Conservation (phyloP, 2,797 vertebrate genomes). For the Babyrousa celebensis region DNA sequence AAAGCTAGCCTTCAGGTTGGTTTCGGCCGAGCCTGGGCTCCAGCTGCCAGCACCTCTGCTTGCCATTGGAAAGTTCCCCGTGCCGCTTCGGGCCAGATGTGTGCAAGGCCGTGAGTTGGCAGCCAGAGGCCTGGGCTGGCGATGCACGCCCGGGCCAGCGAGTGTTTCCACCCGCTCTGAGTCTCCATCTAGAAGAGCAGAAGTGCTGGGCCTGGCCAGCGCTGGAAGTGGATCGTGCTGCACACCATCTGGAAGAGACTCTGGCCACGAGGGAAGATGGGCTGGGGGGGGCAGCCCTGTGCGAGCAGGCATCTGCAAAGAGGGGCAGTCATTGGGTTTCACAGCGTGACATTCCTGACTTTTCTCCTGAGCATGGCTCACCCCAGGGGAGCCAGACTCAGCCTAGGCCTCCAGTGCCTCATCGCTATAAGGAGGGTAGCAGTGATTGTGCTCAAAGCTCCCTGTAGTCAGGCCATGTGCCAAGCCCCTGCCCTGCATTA, state of each 20-base stretch:
- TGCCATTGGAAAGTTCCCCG: conserved; percentile 25
- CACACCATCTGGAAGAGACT: not conserved
- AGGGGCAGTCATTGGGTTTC: not conserved
- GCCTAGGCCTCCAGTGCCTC: not conserved
- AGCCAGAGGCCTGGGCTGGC: conserved; percentile 44
- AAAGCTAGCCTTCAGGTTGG: conserved; percentile 85
- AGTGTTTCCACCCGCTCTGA: not conserved
- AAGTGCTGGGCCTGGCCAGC: not conserved
- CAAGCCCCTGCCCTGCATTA: not conserved
- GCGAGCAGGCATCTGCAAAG: too few relatives aligned
- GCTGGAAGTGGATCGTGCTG: not conserved
- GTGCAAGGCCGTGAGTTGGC: conserved; percentile 71
- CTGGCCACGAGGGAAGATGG: not conserved
- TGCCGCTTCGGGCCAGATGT: conserved; percentile 50
- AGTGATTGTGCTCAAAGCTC: not conserved
- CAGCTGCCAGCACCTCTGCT: conserved; percentile 72
- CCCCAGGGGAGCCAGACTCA: not conserved
- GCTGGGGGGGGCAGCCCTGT: too few relatives aligned
- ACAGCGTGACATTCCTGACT: not conserved
- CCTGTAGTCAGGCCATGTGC: not conserved
- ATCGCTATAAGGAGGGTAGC: not conserved
- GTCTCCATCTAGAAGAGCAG: not conserved
- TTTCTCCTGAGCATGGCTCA: not conserved
- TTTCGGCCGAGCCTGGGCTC: conserved; percentile 2
- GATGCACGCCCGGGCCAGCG: not conserved